These are phyloP conservation scores for Zosterops pallidus DNA, from an alignment of 2,113 vertebrate genomes.

Conservation along the genomic window DNA sequence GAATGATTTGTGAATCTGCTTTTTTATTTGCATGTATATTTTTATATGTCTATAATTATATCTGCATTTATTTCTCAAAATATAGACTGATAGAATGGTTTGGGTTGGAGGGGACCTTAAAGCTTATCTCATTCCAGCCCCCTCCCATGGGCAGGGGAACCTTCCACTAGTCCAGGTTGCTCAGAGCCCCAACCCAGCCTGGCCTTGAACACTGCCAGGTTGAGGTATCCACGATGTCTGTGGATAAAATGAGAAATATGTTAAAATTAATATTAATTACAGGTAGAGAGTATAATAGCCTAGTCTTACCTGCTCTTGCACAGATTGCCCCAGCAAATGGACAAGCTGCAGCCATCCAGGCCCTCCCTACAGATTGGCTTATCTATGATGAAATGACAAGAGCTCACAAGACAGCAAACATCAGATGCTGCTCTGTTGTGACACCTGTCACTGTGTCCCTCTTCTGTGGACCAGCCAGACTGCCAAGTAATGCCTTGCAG, in stretches of 20 bases:
- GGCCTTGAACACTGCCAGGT: not conserved
- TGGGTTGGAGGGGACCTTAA: not conserved
- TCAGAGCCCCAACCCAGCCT: not conserved
- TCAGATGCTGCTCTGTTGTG: conserved; percentile 88
- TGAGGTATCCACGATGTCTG: not conserved
- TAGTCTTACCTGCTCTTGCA: not conserved
- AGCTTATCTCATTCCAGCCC: not conserved
- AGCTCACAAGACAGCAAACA: conserved; percentile 83
- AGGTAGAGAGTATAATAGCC: not conserved
- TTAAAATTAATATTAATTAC: not conserved
- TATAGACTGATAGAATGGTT: not conserved
- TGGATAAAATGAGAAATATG: not conserved
- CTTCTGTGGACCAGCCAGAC: conserved; percentile 86
- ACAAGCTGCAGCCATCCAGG: conserved; percentile 77
- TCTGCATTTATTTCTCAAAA: not conserved
- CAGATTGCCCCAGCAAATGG: conserved; percentile 81
- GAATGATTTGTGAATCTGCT: not conserved
- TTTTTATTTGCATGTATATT: not conserved
- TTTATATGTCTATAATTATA: not conserved
- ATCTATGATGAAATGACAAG: conserved; percentile 93
- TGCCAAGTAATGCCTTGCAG: conserved; percentile 80
- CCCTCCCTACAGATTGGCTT: conserved; percentile 90
- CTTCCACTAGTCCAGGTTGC: no score
- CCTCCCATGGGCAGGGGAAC: not conserved
- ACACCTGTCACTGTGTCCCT: conserved; percentile 84